Evolutionary conservation across 2,797 vertebrate genomes (phyloP), one percentile per base, ranked within the genome.

Genomic region (Eulemur coronatus): DNA sequence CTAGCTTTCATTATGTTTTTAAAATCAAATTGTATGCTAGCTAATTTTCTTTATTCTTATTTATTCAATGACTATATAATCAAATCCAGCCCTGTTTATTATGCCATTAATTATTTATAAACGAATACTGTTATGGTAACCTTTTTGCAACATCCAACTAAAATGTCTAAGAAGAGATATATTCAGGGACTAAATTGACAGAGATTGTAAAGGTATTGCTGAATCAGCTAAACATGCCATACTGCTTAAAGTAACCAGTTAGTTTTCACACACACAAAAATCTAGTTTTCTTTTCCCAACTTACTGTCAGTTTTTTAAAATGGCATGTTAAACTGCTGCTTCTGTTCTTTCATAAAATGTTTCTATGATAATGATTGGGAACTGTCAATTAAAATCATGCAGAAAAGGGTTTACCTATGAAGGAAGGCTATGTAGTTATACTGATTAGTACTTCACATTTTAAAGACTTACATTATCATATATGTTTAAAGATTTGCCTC

Each of bases 101-200:
- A 97, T 97, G 84, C 78, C 59, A 97, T 98, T 98, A 98, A 97
- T 97, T 98, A 98, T 97, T 98, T 95, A 98, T 96, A 97, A 93
- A 96, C 92, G 65, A 97, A 93, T 96, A 98, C 86, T 89, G 15
- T 69, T 91, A 22, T 28, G 89, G 84, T 96, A 97, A 98, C 75
- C 73, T 95, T 97, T 98, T 94, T 97, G 89, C 76, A 97, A 94
- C 81, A 97, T 76, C 30, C 84, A 97, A 90, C 61, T 94, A 92
- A 95, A 97, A 85, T 94, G 35, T 95, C 43, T 95, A 91, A 96
- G 86, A 80, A 96, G 97, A 97, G 67, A 97, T 96, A 14, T 67
- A 92, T 96, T 85, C 90, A 94, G 80, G 75, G 46, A 89, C 78
- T 95, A 98, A 98, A 96, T 14, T 97, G 95, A 97, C 86, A 93